Conservation (phyloP, 2,113 vertebrate genomes). For the Poeciliopsis prolifica region DNA sequence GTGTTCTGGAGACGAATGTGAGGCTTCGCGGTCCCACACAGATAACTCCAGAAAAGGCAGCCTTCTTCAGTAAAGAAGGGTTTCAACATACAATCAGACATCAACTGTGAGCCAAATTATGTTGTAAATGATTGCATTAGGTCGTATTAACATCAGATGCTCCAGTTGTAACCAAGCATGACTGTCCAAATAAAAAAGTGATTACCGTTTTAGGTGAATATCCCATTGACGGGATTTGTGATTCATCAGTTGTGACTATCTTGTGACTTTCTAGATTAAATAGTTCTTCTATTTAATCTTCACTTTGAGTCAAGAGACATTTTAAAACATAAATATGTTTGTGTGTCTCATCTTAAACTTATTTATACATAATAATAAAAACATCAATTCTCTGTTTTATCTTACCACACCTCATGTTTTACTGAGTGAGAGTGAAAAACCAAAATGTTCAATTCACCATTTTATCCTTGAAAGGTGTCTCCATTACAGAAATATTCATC, state of each 20-base stretch:
- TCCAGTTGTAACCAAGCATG: slow-evolving; percentile 35
- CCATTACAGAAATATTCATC: too few species aligned
- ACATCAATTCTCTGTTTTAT: background rate
- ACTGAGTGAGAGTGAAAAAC: too few species aligned
- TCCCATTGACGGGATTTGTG: slow-evolving; percentile 7
- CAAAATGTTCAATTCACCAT: too few species aligned
- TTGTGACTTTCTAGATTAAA: slow-evolving; percentile 36
- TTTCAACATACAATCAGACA: slow-evolving; percentile 18
- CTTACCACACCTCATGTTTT: background rate
- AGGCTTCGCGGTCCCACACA: slow-evolving; percentile 32
- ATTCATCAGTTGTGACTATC: slow-evolving; percentile 25
- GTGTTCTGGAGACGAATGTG: slow-evolving; percentile 55
- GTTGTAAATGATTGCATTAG: background rate
- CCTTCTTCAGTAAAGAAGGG: background rate
- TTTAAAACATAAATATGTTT: background rate
- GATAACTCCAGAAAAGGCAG: background rate
- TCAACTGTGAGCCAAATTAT: slow-evolving; percentile 16
- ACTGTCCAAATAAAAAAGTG: slow-evolving; percentile 17
- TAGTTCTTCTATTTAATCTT: slow-evolving; percentile 9
- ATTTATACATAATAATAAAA: background rate
- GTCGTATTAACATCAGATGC: slow-evolving; percentile 25
- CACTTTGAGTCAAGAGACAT: background rate
- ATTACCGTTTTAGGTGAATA: slow-evolving; percentile 6
- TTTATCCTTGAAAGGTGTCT: too few species aligned
- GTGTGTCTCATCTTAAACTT: background rate